These are phyloP conservation scores for Diplodus sargus DNA, from an alignment of 2,797 vertebrate species.

Conservation along the genomic window DNA sequence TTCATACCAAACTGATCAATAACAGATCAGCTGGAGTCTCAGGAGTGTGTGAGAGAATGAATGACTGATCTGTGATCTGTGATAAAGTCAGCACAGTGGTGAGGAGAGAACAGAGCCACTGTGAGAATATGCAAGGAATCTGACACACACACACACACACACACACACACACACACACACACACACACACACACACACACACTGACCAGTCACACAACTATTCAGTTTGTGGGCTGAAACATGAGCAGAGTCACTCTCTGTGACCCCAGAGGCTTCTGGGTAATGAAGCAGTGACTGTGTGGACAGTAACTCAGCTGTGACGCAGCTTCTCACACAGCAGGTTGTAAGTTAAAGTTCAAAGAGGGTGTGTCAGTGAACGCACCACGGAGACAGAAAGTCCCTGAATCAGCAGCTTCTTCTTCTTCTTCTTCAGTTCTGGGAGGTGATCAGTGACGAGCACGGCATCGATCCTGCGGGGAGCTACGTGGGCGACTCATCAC, in stretches of 20 bases:
- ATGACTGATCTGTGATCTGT: background rate
- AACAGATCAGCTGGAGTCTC: no score
- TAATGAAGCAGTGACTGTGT: background rate
- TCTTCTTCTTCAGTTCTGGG: conserved; percentile 89
- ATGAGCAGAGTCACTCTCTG: background rate
- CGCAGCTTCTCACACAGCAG: background rate
- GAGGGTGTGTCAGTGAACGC: conserved; percentile 19
- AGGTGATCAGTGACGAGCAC: conserved; percentile 96
- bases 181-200: conserved; percentile 15
- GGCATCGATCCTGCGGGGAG: conserved; percentile 92
- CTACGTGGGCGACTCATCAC: conserved; percentile 91
- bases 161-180: background rate
- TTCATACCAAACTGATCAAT: no score
- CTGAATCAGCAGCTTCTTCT: background rate
- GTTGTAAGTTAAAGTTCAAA: background rate
- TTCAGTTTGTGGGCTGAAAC: conserved; percentile 5
- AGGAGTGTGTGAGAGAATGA: no score
- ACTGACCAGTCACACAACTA: conserved; percentile 1
- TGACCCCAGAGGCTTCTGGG: conserved; percentile 22
- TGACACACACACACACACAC: no score
- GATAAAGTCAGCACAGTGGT: background rate
- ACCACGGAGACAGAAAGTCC: conserved; percentile 2
- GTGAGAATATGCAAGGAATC: conserved; percentile 52
- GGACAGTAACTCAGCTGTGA: background rate
- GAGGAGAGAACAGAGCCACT: conserved; percentile 22